Conservation (phyloP, 2,113 vertebrate species). For the Alligator sinensis region DNA sequence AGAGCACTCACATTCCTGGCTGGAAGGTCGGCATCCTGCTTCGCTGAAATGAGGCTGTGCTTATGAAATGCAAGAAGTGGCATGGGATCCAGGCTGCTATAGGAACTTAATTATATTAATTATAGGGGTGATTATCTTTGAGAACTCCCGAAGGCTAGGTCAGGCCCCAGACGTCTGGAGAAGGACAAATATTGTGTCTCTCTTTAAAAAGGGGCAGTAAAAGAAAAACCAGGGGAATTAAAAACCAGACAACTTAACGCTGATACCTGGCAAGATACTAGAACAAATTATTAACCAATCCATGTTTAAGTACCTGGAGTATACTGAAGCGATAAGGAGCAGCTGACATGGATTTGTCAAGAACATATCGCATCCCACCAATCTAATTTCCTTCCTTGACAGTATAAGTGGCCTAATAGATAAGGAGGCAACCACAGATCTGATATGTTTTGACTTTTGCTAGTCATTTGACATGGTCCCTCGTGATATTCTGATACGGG, state of each 20-base stretch:
- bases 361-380: too few species aligned
- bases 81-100: neutral
- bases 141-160: too few species aligned
- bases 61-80: neutral
- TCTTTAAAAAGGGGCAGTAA: neutral
- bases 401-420: neutral
- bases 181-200: neutral
- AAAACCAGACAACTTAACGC: neutral
- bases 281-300: too few species aligned
- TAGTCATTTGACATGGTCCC: neutral
- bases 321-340: too few species aligned
- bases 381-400: too few species aligned
- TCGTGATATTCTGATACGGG: fast-evolving
- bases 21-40: too few species aligned
- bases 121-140: neutral
- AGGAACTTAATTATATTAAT: neutral
- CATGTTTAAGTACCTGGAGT: too few species aligned
- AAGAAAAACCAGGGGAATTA: neutral
- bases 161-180: neutral
- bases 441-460: neutral
- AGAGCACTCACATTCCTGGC: too few species aligned
- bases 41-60: neutral
- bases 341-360: too few species aligned
- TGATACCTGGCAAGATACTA: too few species aligned
- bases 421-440: neutral